phyloP scores from a whole-genome alignment of 2,113 vertebrate genomes.

The Eubucco bourcierii region DNA sequence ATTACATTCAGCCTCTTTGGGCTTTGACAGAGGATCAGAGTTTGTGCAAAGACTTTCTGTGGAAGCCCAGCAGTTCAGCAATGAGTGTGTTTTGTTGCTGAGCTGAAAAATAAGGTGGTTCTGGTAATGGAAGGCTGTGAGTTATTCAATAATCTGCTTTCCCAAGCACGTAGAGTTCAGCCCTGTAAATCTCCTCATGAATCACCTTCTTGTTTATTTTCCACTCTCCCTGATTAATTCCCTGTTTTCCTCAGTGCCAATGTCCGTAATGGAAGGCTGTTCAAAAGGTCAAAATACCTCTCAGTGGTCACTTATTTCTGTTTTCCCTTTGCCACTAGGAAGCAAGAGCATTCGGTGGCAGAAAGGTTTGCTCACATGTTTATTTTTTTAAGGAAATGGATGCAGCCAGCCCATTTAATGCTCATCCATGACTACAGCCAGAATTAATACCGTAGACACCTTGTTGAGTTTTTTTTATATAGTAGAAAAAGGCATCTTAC shows the following conservation, averaged over 20 bases:
- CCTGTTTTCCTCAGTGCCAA: background rate
- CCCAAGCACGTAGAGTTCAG: background rate
- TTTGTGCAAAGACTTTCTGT: background rate
- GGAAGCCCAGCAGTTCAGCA: background rate
- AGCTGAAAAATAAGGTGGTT: background rate
- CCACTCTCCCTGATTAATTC: constrained; percentile 17
- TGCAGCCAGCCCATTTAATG: background rate
- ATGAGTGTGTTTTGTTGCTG: rapidly evolving
- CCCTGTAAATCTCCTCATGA: constrained; percentile 8
- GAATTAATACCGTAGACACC: background rate
- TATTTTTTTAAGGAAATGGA: background rate
- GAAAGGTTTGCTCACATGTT: background rate
- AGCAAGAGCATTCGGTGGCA: background rate
- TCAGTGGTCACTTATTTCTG: background rate
- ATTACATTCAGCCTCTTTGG: background rate
- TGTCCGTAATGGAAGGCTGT: background rate
- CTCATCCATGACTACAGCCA: background rate
- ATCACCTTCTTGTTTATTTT: constrained; percentile 45
- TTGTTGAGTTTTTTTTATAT: background rate
- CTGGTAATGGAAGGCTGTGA: background rate
- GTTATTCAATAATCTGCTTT: background rate
- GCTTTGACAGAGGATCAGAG: background rate
- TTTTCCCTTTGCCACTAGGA: background rate
- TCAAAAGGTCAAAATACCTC: constrained; percentile 6
- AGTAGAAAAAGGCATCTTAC: background rate